These are phyloP conservation scores for Drosophila asahinai DNA, from an alignment of 1,140 invertebrate genomes.

Conservation along the genomic window DNA sequence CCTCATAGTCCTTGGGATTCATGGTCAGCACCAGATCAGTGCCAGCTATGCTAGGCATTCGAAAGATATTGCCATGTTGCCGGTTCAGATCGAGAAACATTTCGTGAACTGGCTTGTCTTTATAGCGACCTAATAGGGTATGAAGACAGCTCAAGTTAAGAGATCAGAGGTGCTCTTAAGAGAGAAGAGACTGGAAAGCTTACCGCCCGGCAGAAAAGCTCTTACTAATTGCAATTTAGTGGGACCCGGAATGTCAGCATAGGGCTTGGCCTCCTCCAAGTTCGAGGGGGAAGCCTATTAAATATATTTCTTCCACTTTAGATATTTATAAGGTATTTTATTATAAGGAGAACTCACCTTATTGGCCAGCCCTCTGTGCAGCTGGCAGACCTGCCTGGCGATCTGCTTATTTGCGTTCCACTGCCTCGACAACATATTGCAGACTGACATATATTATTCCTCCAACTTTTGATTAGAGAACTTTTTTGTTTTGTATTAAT, in stretches of 20 bases:
- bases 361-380: conserved; percentile 32
- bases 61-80: conserved; percentile 66
- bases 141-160: background rate
- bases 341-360: conserved; percentile 12
- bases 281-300: conserved; percentile 5
- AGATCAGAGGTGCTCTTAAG: background rate
- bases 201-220: conserved; percentile 74
- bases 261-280: conserved; percentile 65
- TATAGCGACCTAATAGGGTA: conserved; percentile 57
- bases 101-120: conserved; percentile 47
- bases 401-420: conserved; percentile 30
- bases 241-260: conserved; percentile 65
- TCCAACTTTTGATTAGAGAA: conserved; percentile 19
- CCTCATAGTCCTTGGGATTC: conserved; percentile 74
- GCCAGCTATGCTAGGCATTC: conserved; percentile 63
- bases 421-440: conserved; percentile 63
- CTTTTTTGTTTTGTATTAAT: conserved; percentile 33
- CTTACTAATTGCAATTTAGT: conserved; percentile 57
- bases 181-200: conserved; percentile 24
- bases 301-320: background rate
- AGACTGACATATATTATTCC: conserved; percentile 41
- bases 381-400: conserved; percentile 15
- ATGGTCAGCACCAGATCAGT: conserved; percentile 66
- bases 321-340: too few species aligned
- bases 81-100: conserved; percentile 59